Percentiles rank a stretch among this genome's conserved stretches.
Conservation (phyloP, 2,888 invertebrate genomes). For the Phorcus lineatus region DNA sequence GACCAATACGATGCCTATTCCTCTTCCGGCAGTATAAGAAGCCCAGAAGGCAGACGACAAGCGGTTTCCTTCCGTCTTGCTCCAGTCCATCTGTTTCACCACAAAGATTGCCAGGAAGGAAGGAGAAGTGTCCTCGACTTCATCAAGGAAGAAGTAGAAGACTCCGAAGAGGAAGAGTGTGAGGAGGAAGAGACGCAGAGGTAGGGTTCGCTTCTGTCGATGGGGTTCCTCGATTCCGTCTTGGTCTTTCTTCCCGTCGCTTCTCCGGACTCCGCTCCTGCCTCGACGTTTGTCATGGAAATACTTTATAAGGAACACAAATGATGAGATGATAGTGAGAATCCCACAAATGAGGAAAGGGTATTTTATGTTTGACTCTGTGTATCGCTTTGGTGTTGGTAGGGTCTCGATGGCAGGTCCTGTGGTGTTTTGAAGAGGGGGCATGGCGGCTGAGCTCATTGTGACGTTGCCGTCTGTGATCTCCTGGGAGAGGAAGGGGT, state of each 20-base stretch:
- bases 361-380: background rate
- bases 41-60: constrained; percentile 34
- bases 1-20: constrained; percentile 36
- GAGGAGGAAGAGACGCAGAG: constrained; percentile 12
- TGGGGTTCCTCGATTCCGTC: background rate
- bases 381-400: background rate
- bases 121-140: constrained; percentile 29
- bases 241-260: background rate
- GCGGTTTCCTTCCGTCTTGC: constrained; percentile 27
- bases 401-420: background rate
- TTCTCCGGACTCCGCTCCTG: background rate
- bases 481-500: constrained; percentile 39
- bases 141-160: constrained; percentile 27
- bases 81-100: constrained; percentile 35
- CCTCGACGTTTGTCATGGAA: background rate
- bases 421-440: background rate
- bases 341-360: background rate
- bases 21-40: constrained; percentile 30
- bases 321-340: background rate
- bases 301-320: background rate
- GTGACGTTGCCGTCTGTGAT: background rate
- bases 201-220: background rate
- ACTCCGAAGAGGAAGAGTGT: constrained; percentile 13
- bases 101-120: constrained; percentile 36
- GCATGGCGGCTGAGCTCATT: background rate